Percentiles rank a stretch among this genome's conserved stretches.
These are phyloP conservation scores for Neolamprologus hecqui DNA, from an alignment of 2,113 vertebrate species.

Conservation along the genomic window DNA sequence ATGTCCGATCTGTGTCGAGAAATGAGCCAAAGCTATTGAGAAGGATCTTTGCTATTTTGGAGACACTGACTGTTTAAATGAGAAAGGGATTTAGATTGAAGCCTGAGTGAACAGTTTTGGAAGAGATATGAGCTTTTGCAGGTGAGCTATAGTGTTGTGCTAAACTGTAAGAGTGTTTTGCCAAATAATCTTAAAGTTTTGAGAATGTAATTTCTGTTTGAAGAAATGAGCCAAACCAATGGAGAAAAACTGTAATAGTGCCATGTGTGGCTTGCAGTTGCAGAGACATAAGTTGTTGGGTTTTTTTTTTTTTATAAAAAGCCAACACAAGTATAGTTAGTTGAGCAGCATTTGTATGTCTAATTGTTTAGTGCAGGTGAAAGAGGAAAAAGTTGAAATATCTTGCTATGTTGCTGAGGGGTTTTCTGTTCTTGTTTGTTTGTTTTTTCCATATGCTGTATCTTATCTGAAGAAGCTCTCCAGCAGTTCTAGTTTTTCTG, in stretches of 20 bases:
- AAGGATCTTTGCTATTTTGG: no score
- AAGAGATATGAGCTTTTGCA: no score
- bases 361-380: background rate
- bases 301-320: accelerated
- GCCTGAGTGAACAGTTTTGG: no score
- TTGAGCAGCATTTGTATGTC: background rate
- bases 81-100: no score
- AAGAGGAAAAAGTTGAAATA: background rate
- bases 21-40: no score
- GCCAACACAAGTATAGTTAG: background rate
- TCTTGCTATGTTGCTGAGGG: background rate
- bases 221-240: no score
- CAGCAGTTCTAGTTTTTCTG: background rate
- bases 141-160: no score
- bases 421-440: background rate
- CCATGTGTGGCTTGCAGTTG: background rate
- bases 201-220: no score
- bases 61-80: no score
- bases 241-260: background rate
- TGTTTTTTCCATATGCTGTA: background rate
- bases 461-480: background rate
- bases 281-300: background rate
- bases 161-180: no score
- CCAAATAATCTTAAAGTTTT: no score
- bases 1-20: no score